phyloP scores from a whole-genome alignment of 2,113 vertebrate species.

The Hippolais icterina region DNA sequence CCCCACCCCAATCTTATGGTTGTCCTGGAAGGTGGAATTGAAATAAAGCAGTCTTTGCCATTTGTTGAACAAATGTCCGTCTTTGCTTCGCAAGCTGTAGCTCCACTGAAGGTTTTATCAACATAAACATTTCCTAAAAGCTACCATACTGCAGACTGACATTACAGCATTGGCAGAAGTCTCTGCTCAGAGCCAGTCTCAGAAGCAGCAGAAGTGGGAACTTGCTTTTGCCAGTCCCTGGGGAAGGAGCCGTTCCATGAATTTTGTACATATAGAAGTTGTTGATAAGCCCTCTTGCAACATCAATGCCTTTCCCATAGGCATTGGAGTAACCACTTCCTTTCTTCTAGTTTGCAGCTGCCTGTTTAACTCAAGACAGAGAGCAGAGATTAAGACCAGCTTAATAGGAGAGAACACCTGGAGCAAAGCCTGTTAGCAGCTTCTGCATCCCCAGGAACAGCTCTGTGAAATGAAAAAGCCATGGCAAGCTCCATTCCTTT shows the following conservation, averaged over 20 bases:
- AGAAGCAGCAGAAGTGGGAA: constrained; percentile 58
- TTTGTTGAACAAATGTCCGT: background rate
- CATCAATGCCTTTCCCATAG: constrained; percentile 67
- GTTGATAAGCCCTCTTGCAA: constrained; percentile 67
- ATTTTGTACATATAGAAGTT: constrained; percentile 46
- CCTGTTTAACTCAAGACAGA: constrained; percentile 59
- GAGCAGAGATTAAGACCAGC: constrained; percentile 54
- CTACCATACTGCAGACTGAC: background rate
- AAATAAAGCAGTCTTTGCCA: background rate
- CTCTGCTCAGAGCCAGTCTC: background rate
- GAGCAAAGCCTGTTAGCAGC: constrained; percentile 30
- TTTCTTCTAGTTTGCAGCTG: constrained; percentile 69
- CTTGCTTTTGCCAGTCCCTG: background rate
- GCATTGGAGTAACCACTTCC: constrained; percentile 63
- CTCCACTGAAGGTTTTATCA: background rate
- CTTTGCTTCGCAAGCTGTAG: background rate
- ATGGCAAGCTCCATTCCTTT: constrained; percentile 25
- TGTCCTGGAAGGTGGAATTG: background rate
- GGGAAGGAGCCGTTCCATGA: constrained; percentile 27
- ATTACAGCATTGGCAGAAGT: background rate
- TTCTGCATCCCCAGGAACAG: constrained; percentile 43
- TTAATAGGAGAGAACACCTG: constrained; percentile 63
- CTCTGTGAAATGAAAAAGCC: constrained; percentile 13
- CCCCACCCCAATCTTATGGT: accelerated
- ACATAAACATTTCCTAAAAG: background rate